These are phyloP conservation scores for Nymphicus hollandicus DNA, from an alignment of 2,113 vertebrate genomes.

Conservation along the genomic window DNA sequence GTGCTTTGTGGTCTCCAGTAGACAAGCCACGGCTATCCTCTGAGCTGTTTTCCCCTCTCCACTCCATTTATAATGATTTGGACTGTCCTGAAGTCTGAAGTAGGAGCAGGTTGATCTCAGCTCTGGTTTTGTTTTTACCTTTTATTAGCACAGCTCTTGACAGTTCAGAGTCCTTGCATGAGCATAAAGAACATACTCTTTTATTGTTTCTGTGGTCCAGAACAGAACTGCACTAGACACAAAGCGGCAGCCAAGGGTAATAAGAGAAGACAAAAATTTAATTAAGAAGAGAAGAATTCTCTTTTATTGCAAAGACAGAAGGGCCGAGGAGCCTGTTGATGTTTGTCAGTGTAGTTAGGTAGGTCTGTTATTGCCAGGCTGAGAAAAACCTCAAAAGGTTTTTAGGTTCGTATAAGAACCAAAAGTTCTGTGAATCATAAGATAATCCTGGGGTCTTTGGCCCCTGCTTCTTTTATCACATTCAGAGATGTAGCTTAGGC, in stretches of 20 bases:
- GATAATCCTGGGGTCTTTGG: background rate
- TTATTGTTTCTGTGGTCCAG: background rate
- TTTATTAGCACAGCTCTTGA: background rate
- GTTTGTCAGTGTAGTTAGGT: background rate
- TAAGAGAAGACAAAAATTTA: conserved; percentile 25
- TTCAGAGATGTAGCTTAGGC: background rate
- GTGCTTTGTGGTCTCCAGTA: background rate
- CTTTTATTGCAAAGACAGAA: conserved; percentile 15
- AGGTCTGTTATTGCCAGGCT: background rate
- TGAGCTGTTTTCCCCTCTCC: background rate
- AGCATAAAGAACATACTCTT: background rate
- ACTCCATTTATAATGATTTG: background rate
- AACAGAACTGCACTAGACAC: background rate
- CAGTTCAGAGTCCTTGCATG: background rate
- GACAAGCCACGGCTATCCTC: background rate
- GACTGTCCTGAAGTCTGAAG: conserved; percentile 9
- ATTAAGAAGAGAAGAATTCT: background rate
- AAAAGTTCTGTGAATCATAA: background rate
- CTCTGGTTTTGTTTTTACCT: background rate
- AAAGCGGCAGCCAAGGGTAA: background rate
- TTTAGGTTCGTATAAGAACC: background rate
- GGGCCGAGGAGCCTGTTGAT: background rate
- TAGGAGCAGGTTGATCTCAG: conserved; percentile 4
- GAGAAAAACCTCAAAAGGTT: conserved; percentile 5
- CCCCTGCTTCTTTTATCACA: background rate